Base-by-base conservation (phyloP, 2,888 invertebrate species). In the Vannuccia rotundouncinata region DNA sequence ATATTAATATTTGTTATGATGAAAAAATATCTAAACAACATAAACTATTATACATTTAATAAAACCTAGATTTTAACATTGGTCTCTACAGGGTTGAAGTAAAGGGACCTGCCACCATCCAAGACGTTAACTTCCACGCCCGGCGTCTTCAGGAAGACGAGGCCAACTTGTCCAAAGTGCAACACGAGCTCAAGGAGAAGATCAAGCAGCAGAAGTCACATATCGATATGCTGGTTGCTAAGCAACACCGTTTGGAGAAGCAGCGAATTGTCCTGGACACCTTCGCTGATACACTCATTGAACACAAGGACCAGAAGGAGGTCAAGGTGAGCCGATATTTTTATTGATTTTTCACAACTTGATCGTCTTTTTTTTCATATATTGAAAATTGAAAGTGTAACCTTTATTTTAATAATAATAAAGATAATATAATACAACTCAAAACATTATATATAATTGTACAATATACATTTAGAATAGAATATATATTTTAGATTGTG, bases 201-300 rank as follows among this genome's bases (percentile, higher is more conserved):
- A 28, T 75, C 10, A 76, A 79, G 2, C 29, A 75, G 0, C 74
- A 79, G 30, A 79, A 60, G 1, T 28, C 31, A 25, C 76, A 75
- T 10, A 22, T 17, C 1, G 79, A 79, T n/a, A 75, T 29, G n/a
- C 75, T 79, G 25, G 77, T 29, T 28, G n/a, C 31, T n/a, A 75
- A 78, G 27, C 74, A 80, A 59, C 59, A 29, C 13, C 30, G 80
- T 29, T 29, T 80, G 29, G 27, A 31, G 74, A 86, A 86, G 45
- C 84, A 86, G 74, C 84, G 85, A 79, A 85, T 84, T 22, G 83
- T 87, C 10, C 82, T 87, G 28, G 86, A 87, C 79, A 85, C 85
- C 29, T 86, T 87, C 22, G 87, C 83, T n/a, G 78, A 83, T 76
- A 79, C 80, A 17, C 59, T 80, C 17, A 80, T 80, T 17, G 77